Conservation (phyloP, 2,113 vertebrate species). For the Halcyon senegalensis region DNA sequence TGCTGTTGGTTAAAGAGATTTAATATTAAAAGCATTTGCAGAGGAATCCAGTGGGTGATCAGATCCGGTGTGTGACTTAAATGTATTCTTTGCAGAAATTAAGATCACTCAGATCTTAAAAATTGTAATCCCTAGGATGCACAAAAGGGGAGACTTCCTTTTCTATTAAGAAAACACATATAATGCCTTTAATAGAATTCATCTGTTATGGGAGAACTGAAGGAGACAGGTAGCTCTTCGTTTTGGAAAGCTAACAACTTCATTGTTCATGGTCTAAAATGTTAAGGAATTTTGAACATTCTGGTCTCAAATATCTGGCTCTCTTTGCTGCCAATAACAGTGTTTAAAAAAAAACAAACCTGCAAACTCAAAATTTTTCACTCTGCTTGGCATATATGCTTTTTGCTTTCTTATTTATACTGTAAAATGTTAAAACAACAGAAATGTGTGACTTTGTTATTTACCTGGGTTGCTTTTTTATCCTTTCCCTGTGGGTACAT, state of each 20-base stretch:
- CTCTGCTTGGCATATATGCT: not conserved
- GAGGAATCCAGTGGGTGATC: not conserved
- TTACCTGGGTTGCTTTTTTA: not conserved
- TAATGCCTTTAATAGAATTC: not conserved
- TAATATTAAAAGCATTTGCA: not conserved
- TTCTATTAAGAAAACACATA: not conserved
- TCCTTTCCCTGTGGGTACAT: not conserved
- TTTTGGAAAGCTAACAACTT: not conserved
- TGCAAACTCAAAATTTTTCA: not conserved
- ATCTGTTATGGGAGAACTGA: not conserved
- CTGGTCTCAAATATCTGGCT: not conserved
- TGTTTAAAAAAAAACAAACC: not conserved
- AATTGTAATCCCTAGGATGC: not conserved
- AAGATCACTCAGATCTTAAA: not conserved
- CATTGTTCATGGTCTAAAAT: not conserved
- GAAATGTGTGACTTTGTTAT: not conserved
- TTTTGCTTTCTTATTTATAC: not conserved
- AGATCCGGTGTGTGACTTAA: not conserved
- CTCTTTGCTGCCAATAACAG: not conserved
- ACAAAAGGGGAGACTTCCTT: not conserved
- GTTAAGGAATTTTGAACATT: not conserved
- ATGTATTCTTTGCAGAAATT: not conserved
- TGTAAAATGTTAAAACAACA: not conserved
- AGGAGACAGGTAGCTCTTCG: not conserved
- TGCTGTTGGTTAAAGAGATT: not conserved